Base-by-base conservation (phyloP, 1,140 invertebrate genomes). In the Eubasilissa regina region DNA sequence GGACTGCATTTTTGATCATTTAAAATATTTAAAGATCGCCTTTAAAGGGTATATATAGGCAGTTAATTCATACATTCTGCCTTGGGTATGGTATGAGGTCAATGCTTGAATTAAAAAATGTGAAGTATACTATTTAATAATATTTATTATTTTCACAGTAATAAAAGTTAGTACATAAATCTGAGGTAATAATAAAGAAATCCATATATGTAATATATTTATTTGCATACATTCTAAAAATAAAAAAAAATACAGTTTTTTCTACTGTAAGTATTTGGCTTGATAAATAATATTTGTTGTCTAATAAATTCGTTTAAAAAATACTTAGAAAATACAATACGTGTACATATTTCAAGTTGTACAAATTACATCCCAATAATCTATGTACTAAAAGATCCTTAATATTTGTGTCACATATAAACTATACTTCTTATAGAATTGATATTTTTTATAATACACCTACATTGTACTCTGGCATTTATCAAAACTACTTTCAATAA, bases 181-280 rank as follows among this genome's bases (percentile, higher is more conserved):
- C 66, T 70, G 66, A 70, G 66, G 45, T 70, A 70, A 70, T 17
- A 51, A 70, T 35, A 62, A 25, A 62, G 58, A 62, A 21, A 12
- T 62, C 19, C 58, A 35, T 62, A 70, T 70, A 66, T 35, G 17
- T 64, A 48, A 25, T 25, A 51, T 43, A 64, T 35, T 43, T 35
- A 17, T 35, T 48, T 35, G 12, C 8, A 48, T 70, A 70, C 10
- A 70, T 17, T 70, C 66, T 70, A 70, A 51, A 11, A 44, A 35
- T 48, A 53, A 25, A 48, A 51, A 66, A 68, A 68, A 68, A 70
- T 66, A 66, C 62, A 66, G 62, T 15, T 44, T 64, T 48, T 45
- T 70, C 47, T 15, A 25, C 44, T 70, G 66, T 70, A 70, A 70
- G 47, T 70, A 51, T 70, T 70, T 70, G 66, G 66, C 66, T 17